phyloP scores from a whole-genome alignment of 2,797 vertebrate genomes.

The Anguilla pacifica region DNA sequence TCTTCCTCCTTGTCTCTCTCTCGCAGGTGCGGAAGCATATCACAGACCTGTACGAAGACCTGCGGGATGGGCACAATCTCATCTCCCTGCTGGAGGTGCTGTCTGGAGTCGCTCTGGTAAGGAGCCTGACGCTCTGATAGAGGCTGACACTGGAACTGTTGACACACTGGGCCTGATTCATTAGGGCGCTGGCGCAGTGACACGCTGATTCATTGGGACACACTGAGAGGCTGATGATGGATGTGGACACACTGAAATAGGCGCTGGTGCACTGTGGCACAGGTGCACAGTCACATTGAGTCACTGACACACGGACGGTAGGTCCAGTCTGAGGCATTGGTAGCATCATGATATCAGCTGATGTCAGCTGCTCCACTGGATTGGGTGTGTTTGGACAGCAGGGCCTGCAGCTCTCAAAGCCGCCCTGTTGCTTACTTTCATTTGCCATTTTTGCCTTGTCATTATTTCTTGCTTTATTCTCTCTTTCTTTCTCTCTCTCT shows the following conservation, averaged over 20 bases:
- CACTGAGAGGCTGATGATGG: not conserved
- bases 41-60: constrained; percentile 86
- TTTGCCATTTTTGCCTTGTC: constrained; percentile 30
- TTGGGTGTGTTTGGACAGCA: not conserved
- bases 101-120: constrained; percentile 90
- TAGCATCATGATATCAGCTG: too few relatives aligned
- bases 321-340: too few relatives aligned
- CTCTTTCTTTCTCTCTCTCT: constrained; percentile 22
- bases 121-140: constrained; percentile 31
- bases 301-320: not conserved
- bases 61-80: constrained; percentile 86
- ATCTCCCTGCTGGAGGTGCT: constrained; percentile 87
- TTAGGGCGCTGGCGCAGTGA: not conserved
- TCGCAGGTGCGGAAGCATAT: constrained; percentile 66
- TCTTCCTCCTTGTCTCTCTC: constrained; percentile 24
- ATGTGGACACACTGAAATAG: not conserved
- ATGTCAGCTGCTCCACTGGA: not conserved
- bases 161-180: constrained; percentile 13
- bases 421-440: not conserved
- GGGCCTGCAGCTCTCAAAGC: not conserved
- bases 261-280: not conserved
- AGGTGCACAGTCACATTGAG: not conserved
- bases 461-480: constrained; percentile 28
- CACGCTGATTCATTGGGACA: not conserved
- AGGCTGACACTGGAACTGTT: not conserved